Percentiles rank a stretch among this genome's conserved stretches.
These are phyloP conservation scores for Centropus unirufus DNA, from an alignment of 2,113 vertebrate species.

Conservation along the genomic window DNA sequence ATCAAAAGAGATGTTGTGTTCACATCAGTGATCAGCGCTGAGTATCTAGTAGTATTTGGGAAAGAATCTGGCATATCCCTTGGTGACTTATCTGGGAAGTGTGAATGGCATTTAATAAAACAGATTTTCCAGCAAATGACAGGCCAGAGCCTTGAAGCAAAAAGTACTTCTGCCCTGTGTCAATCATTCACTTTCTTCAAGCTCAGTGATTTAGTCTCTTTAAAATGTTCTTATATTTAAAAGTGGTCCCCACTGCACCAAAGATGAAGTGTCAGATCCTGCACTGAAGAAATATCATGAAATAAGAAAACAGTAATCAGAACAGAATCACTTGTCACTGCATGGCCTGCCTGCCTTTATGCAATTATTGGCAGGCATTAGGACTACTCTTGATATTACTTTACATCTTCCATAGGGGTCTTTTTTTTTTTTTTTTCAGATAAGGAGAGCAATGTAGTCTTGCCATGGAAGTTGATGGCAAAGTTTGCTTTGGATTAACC, in stretches of 20 bases:
- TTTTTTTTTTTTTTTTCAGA: background rate
- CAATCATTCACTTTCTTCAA: constrained; percentile 63
- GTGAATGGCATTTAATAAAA: constrained; percentile 75
- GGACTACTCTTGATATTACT: background rate
- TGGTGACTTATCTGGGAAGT: constrained; percentile 53
- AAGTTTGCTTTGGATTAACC: background rate
- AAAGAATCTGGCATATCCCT: constrained; percentile 54
- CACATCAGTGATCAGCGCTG: constrained; percentile 32
- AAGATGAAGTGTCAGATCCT: background rate
- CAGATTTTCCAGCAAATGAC: constrained; percentile 57
- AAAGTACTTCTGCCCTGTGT: constrained; percentile 58
- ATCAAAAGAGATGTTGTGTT: constrained; percentile 63
- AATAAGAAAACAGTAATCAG: background rate
- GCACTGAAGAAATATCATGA: background rate
- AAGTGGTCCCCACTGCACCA: background rate
- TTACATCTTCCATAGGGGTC: background rate
- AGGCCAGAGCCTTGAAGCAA: constrained; percentile 68
- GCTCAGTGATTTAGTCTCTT: constrained; percentile 28
- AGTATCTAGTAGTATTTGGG: constrained; percentile 39
- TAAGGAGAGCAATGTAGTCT: background rate
- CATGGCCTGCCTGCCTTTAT: background rate
- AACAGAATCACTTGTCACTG: background rate
- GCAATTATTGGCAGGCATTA: background rate
- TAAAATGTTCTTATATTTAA: constrained; percentile 43
- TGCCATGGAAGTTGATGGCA: background rate